phyloP scores from a whole-genome alignment of 2,888 invertebrate species.

The Diadromus collaris region DNA sequence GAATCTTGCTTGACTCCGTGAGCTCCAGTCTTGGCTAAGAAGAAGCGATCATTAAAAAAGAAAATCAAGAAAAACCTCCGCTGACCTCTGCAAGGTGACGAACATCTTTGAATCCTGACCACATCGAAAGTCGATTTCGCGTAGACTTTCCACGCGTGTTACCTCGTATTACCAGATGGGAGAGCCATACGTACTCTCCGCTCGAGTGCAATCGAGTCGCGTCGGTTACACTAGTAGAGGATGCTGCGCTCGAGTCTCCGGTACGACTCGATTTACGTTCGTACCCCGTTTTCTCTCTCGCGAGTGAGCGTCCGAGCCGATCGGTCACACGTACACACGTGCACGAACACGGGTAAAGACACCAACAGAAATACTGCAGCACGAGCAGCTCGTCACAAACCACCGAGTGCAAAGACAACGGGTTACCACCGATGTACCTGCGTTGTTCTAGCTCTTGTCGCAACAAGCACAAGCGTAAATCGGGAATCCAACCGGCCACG shows the following conservation, averaged over 20 bases:
- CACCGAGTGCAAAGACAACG: constrained; percentile 42
- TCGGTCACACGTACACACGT: constrained; percentile 22
- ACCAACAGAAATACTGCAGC: constrained; percentile 50
- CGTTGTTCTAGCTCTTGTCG: constrained; percentile 49
- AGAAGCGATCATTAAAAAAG: neutral
- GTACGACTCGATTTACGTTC: constrained; percentile 55
- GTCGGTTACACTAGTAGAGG: constrained; percentile 53
- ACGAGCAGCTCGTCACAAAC: constrained; percentile 52
- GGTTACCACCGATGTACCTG: constrained; percentile 49
- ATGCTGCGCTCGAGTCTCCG: constrained; percentile 49
- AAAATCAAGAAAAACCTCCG: neutral
- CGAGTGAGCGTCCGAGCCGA: constrained; percentile 42
- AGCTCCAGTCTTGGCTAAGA: neutral
- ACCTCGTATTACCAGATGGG: constrained; percentile 58
- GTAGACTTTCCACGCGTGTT: constrained; percentile 48
- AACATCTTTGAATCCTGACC: neutral
- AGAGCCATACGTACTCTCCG: constrained; percentile 48
- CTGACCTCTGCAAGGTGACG: neutral
- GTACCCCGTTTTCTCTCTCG: constrained; percentile 29
- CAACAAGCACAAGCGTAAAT: constrained; percentile 65
- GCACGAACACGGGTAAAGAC: constrained; percentile 27
- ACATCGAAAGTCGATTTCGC: constrained; percentile 35
- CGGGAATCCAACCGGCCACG: constrained; percentile 64
- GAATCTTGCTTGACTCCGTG: neutral
- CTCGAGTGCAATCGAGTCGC: constrained; percentile 51